Conservation (phyloP, 2,113 vertebrate genomes). For the Hippoglossus stenolepis region DNA sequence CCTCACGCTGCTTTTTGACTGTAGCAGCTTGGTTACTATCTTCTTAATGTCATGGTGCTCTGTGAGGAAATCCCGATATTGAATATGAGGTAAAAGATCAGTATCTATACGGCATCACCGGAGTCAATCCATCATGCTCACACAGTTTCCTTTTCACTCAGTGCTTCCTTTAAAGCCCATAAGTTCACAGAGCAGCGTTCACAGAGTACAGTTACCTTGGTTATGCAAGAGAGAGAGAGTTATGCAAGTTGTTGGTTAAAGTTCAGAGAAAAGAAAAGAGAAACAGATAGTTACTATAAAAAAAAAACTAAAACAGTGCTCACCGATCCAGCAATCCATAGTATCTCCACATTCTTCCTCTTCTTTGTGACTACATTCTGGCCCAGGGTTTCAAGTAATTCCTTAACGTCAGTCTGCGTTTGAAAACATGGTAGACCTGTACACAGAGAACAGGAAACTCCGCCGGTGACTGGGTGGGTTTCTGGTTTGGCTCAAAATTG, state of each 20-base stretch:
- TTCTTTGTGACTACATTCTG: constrained; percentile 96
- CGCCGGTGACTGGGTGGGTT: neutral
- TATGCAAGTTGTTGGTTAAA: neutral
- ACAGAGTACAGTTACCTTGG: neutral
- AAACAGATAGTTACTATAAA: neutral
- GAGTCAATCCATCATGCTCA: constrained; percentile 15
- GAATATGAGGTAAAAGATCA: constrained; percentile 1
- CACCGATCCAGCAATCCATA: constrained; percentile 95
- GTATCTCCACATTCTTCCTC: constrained; percentile 97
- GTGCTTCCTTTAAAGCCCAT: neutral
- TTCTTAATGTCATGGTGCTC: neutral
- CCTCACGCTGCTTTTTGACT: too few species aligned
- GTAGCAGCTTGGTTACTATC: neutral
- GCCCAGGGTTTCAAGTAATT: constrained; percentile 93
- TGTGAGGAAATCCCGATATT: neutral
- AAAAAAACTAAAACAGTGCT: constrained; percentile 36
- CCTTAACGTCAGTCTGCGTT: constrained; percentile 93
- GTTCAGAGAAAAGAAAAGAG: neutral
- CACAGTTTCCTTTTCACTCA: neutral
- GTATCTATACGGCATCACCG: neutral
- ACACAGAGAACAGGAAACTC: constrained; percentile 2
- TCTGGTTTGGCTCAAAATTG: too few species aligned
- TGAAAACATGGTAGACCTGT: constrained; percentile 94
- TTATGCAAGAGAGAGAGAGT: neutral
- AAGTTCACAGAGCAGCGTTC: neutral